Evolutionary conservation across 1,140 invertebrate species (phyloP).

Genomic region (Druon quercuslanigerum): DNA sequence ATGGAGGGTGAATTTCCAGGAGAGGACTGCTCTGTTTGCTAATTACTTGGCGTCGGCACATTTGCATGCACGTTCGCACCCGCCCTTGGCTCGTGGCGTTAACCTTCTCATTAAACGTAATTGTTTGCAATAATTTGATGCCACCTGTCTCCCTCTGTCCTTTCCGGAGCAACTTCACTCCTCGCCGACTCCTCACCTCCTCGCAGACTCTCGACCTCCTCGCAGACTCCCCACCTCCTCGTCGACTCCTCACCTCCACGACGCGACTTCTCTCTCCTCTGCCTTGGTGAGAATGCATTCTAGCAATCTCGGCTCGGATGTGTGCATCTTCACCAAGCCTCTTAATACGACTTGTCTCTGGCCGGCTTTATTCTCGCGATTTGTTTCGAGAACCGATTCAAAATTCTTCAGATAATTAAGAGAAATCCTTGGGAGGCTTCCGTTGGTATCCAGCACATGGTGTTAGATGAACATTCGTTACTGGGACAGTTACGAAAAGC

Average conservation of each 20-base stretch:
- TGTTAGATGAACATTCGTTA: no score
- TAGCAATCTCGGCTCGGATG: slow-evolving; percentile 14
- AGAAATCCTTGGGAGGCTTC: not conserved
- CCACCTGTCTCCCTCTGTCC: slow-evolving; percentile 56
- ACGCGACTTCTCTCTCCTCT: no score
- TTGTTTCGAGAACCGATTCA: slow-evolving; percentile 15
- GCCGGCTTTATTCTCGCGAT: not conserved
- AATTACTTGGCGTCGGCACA: slow-evolving; percentile 66
- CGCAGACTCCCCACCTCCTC: not conserved
- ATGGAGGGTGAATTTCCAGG: not conserved
- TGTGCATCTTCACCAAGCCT: not conserved
- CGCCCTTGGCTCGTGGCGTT: slow-evolving; percentile 55
- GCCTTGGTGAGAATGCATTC: slow-evolving; percentile 15
- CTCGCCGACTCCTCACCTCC: not conserved
- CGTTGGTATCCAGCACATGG: no score
- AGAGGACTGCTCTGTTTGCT: slow-evolving; percentile 61
- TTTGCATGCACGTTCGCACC: slow-evolving; percentile 63
- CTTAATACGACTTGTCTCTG: not conserved
- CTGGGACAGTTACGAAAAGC: no score
- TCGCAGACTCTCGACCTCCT: no score
- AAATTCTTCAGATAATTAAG: slow-evolving; percentile 5
- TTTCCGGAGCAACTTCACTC: slow-evolving; percentile 6
- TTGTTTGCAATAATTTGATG: slow-evolving; percentile 71
- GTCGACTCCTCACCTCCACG: not conserved
- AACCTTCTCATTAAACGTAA: slow-evolving; percentile 71